These are phyloP conservation scores for Antrozous pallidus DNA, from an alignment of 2,797 vertebrate genomes.

Conservation along the genomic window DNA sequence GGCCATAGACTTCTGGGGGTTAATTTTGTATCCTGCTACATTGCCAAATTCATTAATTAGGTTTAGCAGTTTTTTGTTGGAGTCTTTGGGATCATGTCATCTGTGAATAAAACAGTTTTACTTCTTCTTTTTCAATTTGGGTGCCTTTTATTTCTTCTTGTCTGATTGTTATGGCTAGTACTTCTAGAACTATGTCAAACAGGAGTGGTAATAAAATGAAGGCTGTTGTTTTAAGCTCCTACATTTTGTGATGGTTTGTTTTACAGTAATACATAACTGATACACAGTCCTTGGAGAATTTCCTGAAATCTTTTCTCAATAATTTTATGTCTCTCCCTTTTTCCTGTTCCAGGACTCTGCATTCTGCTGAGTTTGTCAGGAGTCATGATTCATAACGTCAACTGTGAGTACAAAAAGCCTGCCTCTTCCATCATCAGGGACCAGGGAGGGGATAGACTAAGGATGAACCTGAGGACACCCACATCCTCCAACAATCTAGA, in stretches of 20 bases:
- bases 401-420: neutral
- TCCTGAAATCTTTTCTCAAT: neutral
- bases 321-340: neutral
- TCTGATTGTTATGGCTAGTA: too few relatives aligned
- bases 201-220: too few relatives aligned
- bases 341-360: slow-evolving; percentile 40
- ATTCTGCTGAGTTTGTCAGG: slow-evolving; percentile 30
- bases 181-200: too few relatives aligned
- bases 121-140: too few relatives aligned
- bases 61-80: too few relatives aligned
- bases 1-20: too few relatives aligned
- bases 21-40: too few relatives aligned
- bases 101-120: too few relatives aligned
- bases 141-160: too few relatives aligned
- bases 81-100: too few relatives aligned
- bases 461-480: neutral
- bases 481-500: neutral
- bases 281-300: neutral
- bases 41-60: too few relatives aligned
- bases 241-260: neutral
- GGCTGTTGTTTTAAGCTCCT: neutral
- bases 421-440: neutral
- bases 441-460: neutral
- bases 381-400: neutral
- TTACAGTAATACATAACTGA: neutral